Conservation (phyloP, 2,113 vertebrate species). For the Gymnorhina tibicen region DNA sequence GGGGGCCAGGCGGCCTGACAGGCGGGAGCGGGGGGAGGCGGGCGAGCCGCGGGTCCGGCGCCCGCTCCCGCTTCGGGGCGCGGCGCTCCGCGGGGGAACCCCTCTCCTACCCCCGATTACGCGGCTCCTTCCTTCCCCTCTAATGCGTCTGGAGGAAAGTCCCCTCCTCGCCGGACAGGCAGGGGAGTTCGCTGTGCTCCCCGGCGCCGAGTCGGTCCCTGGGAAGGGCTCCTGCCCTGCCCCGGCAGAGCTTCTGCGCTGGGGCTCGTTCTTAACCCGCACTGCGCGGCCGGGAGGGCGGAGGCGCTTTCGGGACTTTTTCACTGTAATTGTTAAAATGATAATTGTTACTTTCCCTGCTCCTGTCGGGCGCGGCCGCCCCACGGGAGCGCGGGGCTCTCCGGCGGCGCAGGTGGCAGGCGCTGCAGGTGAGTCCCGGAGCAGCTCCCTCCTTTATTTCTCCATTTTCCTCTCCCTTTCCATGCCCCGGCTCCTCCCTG, state of each 20-base stretch:
- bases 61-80: background rate
- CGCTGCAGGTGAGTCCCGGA: background rate
- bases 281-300: background rate
- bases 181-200: background rate
- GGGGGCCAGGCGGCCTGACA: too few relatives aligned
- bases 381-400: background rate
- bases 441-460: background rate
- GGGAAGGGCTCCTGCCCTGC: background rate
- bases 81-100: background rate
- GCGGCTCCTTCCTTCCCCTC: background rate
- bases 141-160: background rate
- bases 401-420: background rate
- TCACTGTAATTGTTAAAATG: background rate
- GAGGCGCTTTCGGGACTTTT: background rate
- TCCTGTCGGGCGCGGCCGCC: background rate
- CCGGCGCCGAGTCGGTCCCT: background rate
- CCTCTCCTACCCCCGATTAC: accelerated
- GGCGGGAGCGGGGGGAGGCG: background rate
- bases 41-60: background rate
- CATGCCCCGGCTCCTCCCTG: background rate
- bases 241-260: background rate
- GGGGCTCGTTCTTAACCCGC: background rate
- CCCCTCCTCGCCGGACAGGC: background rate
- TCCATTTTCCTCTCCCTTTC: background rate
- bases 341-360: background rate